These are phyloP conservation scores for Cygnus olor DNA, from an alignment of 2,797 vertebrate genomes.

Conservation along the genomic window DNA sequence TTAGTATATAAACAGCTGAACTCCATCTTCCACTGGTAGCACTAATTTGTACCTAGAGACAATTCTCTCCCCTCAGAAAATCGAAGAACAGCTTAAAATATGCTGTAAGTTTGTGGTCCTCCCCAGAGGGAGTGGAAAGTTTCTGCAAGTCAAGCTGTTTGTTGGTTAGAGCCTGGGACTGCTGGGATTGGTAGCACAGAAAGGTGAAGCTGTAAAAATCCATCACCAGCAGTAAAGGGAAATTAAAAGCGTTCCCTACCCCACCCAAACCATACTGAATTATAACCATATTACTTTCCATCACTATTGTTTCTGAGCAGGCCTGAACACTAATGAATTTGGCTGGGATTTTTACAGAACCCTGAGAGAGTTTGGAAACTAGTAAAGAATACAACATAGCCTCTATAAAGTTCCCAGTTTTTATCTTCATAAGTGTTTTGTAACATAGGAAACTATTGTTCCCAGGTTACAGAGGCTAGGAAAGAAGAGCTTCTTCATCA, in stretches of 20 bases:
- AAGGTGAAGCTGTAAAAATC: conserved; percentile 62
- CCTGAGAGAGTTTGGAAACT: conserved; percentile 30
- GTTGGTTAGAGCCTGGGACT: conserved; percentile 45
- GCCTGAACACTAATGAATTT: conserved; percentile 52
- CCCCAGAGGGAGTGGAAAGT: conserved; percentile 65
- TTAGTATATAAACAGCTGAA: conserved; percentile 80
- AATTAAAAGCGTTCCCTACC: conserved; percentile 58
- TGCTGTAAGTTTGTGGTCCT: conserved; percentile 50
- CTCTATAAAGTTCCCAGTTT: not conserved
- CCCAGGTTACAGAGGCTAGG: not conserved
- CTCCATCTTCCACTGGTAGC: conserved; percentile 67
- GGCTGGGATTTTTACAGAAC: conserved; percentile 40
- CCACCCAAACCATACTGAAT: conserved; percentile 43
- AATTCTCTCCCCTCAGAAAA: conserved; percentile 71
- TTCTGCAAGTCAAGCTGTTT: conserved; percentile 68
- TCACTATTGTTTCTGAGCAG: conserved; percentile 47
- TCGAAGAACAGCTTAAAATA: conserved; percentile 71
- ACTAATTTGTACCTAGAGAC: conserved; percentile 78
- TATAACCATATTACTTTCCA: conserved; percentile 33
- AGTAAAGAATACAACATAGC: conserved; percentile 15
- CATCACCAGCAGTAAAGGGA: conserved; percentile 54
- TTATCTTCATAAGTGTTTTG: not conserved
- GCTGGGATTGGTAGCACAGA: conserved; percentile 28
- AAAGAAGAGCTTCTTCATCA: not conserved
- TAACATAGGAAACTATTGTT: not conserved